A percentile compares a stretch with the other conserved stretches of the same genome.
Conservation (phyloP, 2,113 vertebrate species). For the Petaurus breviceps region DNA sequence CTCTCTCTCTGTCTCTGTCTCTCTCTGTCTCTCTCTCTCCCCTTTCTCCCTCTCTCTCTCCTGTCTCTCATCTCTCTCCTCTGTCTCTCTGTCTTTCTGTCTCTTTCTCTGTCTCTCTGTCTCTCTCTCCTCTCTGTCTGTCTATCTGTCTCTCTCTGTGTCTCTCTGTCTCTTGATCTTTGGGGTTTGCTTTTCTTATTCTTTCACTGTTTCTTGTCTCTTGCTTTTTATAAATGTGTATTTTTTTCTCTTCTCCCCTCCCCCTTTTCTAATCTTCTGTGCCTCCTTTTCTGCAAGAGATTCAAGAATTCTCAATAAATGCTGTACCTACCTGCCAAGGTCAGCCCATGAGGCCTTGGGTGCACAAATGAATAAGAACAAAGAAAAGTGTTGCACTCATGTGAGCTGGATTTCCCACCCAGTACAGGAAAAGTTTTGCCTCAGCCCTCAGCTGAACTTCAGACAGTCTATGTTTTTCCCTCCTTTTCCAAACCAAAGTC, state of each 20-base stretch:
- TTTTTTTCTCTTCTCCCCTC: background rate
- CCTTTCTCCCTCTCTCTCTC: slow-evolving; percentile 67
- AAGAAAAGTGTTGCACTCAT: slow-evolving; percentile 54
- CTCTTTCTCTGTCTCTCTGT: slow-evolving; percentile 74
- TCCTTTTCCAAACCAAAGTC: slow-evolving; percentile 78
- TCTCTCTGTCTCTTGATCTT: slow-evolving; percentile 42
- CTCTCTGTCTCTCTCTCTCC: too few relatives aligned
- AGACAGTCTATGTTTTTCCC: slow-evolving; percentile 76
- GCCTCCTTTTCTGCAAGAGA: slow-evolving; percentile 72
- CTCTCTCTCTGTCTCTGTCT: slow-evolving; percentile 72
- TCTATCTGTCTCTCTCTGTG: too few relatives aligned
- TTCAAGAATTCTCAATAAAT: slow-evolving; percentile 68
- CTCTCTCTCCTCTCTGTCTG: too few relatives aligned
- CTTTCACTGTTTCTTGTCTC: background rate
- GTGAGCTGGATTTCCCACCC: slow-evolving; percentile 60
- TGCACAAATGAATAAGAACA: slow-evolving; percentile 74
- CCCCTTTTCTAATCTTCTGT: slow-evolving; percentile 61
- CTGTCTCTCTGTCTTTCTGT: too few relatives aligned
- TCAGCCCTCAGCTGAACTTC: slow-evolving; percentile 74
- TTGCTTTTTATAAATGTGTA: too few relatives aligned
- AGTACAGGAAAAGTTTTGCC: slow-evolving; percentile 55
- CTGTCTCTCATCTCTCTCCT: too few relatives aligned
- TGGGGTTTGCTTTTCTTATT: background rate
- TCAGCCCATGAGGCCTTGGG: slow-evolving; percentile 62
- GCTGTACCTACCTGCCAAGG: slow-evolving; percentile 51